Base-by-base conservation (phyloP, 2,888 invertebrate species). In the Liopterus haemorrhoidalis region DNA sequence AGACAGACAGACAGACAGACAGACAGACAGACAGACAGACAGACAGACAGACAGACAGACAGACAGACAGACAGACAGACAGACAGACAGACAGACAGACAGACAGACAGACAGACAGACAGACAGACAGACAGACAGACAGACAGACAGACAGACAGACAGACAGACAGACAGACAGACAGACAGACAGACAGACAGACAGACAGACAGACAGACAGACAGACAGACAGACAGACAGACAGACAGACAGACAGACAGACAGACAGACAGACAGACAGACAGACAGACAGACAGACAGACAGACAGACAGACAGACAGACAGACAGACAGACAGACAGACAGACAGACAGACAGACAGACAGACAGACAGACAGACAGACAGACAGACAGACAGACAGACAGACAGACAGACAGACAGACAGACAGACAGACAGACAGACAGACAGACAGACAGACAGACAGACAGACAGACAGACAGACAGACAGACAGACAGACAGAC, bases 401-500 rank as follows among this genome's bases (percentile, higher is more conserved):
- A 42, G 43, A 42, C 41, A 42, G 43, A 42, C 21, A 42, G 43
- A 42, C 41, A 42, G 43, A 42, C 41, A 42, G 43, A 42, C 41
- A 42, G 43, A 42, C 41, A 42, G 43, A 42, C 21, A 42, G 43
- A 42, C 41, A 42, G 43, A 42, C 41, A 42, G 43, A 42, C 41
- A 42, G 43, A 42, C 21, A 42, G 43, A 42, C 41, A 42, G 43
- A 42, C 41, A 42, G 43, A 42, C 43, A 42, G 39, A 40, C 22
- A 41, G 39, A 42, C 37, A 42, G 39, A 41, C 41, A 42, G 43
- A 42, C 43, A 46, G 46, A 46, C 31, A 46, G 42, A 46, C 44
- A 46, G 46, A 46, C 44, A 46, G 44, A 8, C 31, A 46, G 46
- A 46, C 30, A 46, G 46, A 46, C 18, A 46, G 46, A 46, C 30